These are phyloP conservation scores for Neoscelio sp. DNA, from an alignment of 2,888 invertebrate species.

Conservation along the genomic window DNA sequence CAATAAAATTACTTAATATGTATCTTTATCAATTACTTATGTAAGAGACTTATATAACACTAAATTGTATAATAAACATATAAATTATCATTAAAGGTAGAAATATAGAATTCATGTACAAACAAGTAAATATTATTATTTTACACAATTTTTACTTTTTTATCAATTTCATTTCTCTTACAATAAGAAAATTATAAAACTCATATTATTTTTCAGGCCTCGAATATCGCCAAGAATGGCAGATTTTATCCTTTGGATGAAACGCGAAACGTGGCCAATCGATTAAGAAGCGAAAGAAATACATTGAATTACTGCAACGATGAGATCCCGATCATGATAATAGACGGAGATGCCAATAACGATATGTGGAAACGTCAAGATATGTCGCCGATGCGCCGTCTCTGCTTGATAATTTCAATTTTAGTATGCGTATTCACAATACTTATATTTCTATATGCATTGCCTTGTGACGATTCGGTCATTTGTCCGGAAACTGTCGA, in stretches of 20 bases:
- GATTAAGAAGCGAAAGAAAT: conserved; percentile 74
- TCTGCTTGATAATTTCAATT: conserved; percentile 89
- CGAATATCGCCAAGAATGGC: conserved; percentile 75
- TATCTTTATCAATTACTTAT: no score
- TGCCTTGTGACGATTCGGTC: conserved; percentile 89
- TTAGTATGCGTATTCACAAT: conserved; percentile 89
- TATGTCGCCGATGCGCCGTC: conserved; percentile 88
- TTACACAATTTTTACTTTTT: not conserved
- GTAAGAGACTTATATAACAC: no score
- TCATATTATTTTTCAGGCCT: conserved; percentile 69
- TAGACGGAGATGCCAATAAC: conserved; percentile 76
- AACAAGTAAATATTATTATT: no score
- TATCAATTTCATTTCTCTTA: no score
- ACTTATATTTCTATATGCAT: conserved; percentile 89
- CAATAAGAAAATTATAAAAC: not conserved
- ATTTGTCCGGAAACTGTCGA: conserved; percentile 85
- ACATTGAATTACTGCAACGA: conserved; percentile 78
- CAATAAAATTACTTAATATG: no score
- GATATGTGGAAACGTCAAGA: conserved; percentile 80
- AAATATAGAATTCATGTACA: no score
- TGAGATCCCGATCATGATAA: conserved; percentile 80
- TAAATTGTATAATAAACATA: no score
- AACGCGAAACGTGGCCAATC: conserved; percentile 75
- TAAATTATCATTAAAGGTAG: no score
- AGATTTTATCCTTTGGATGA: conserved; percentile 79